Evolutionary conservation across 2,888 invertebrate genomes (phyloP).

Genomic region (Alentia gelatinosa): DNA sequence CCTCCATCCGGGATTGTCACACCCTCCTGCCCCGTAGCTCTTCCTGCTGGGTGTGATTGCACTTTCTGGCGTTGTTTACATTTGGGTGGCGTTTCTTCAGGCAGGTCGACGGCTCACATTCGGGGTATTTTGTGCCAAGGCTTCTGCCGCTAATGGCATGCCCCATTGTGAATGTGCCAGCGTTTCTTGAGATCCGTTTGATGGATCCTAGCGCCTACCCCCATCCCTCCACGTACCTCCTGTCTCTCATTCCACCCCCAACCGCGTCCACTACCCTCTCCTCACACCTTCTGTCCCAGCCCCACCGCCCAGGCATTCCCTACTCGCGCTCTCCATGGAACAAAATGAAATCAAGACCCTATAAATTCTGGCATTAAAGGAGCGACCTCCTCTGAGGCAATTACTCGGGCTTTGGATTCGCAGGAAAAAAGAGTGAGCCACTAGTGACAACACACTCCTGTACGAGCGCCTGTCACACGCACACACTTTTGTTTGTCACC

Average conservation of each 20-base stretch:
- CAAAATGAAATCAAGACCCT: background rate
- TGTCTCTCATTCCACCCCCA: background rate
- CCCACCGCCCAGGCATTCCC: background rate
- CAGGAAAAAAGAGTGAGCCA: background rate
- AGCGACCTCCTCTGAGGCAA: background rate
- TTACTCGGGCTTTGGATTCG: background rate
- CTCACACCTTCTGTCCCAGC: background rate
- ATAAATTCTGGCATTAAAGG: background rate
- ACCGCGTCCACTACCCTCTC: no score
- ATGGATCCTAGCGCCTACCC: background rate
- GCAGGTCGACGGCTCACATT: background rate
- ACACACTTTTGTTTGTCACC: background rate
- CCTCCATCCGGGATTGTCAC: background rate
- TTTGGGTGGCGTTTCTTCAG: background rate
- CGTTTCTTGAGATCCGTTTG: background rate
- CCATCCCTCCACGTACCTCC: background rate
- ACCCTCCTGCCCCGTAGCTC: background rate
- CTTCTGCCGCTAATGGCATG: background rate
- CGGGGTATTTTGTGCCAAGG: background rate
- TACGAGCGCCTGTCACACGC: background rate
- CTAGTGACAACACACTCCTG: background rate
- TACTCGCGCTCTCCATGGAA: no score
- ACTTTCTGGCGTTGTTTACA: constrained; percentile 1
- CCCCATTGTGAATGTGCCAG: background rate
- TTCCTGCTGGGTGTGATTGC: background rate